phyloP scores from a whole-genome alignment of 2,797 vertebrate genomes.

The Cuculus canorus region DNA sequence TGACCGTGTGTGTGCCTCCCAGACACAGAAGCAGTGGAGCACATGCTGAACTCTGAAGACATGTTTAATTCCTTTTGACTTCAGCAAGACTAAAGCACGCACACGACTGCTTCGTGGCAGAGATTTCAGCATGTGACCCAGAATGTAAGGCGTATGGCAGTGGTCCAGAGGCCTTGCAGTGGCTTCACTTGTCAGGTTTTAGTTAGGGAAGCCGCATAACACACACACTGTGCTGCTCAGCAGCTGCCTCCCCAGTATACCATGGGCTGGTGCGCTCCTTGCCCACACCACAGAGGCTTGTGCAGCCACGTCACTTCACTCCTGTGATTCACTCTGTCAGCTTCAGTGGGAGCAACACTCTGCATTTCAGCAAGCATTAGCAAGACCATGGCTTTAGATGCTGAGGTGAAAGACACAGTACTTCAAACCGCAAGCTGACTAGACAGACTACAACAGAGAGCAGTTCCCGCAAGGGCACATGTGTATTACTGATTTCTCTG shows the following conservation, averaged over 20 bases:
- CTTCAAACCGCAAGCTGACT: background rate
- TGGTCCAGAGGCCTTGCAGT: background rate
- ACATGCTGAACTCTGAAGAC: background rate
- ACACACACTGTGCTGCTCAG: background rate
- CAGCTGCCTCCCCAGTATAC: background rate
- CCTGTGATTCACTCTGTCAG: accelerated
- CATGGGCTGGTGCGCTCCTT: background rate
- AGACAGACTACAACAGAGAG: background rate
- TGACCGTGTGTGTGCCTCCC: accelerated
- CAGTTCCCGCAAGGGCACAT: background rate
- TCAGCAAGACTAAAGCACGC: background rate
- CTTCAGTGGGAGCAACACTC: background rate
- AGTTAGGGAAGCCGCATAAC: background rate
- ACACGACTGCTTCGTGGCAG: background rate
- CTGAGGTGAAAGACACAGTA: background rate
- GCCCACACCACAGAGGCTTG: background rate
- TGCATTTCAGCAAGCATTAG: background rate
- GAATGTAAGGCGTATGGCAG: accelerated
- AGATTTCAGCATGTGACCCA: background rate
- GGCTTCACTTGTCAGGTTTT: background rate
- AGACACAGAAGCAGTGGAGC: background rate
- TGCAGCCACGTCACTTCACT: background rate
- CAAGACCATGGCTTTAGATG: background rate
- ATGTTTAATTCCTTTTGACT: background rate
- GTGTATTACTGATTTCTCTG: accelerated